Evolutionary conservation across 2,888 invertebrate genomes (phyloP).

Genomic region (Cryptophagus acutangulus): DNA sequence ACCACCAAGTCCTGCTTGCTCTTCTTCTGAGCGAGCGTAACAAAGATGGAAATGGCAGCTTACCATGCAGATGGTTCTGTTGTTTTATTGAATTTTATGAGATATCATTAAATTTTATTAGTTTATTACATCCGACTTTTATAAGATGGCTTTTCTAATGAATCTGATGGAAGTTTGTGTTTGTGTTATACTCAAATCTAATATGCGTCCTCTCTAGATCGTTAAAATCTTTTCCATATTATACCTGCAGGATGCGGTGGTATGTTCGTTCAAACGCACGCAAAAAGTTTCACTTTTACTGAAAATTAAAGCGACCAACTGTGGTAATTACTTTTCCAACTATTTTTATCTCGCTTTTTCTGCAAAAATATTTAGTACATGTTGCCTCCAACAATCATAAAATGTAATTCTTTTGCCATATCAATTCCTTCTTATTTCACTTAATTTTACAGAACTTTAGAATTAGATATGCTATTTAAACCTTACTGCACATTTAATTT

Average conservation of each 20-base stretch:
- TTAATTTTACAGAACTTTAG: slow-evolving; percentile 1
- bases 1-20: too few relatives aligned
- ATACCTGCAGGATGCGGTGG: too few relatives aligned
- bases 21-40: too few relatives aligned
- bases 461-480: slow-evolving; percentile 15
- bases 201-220: slow-evolving; percentile 1
- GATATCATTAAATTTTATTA: slow-evolving; percentile 37
- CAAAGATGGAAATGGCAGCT: slow-evolving; percentile 16
- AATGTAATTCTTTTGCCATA: not conserved
- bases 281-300: too few relatives aligned
- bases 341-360: too few relatives aligned
- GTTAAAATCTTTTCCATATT: too few relatives aligned
- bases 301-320: too few relatives aligned
- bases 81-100: slow-evolving; percentile 36
- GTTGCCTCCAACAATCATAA: too few relatives aligned
- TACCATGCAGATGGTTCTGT: slow-evolving; percentile 33
- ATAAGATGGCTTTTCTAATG: slow-evolving; percentile 32
- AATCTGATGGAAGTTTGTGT: slow-evolving; percentile 20
- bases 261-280: too few relatives aligned
- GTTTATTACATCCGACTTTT: slow-evolving; percentile 34
- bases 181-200: slow-evolving; percentile 3
- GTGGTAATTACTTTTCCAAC: too few relatives aligned
- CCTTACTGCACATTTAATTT: slow-evolving; percentile 17
- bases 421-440: too few relatives aligned
- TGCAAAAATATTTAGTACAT: too few relatives aligned